Evolutionary conservation across 1,140 invertebrate species (phyloP).

Genomic region (Phocides pigmalion): DNA sequence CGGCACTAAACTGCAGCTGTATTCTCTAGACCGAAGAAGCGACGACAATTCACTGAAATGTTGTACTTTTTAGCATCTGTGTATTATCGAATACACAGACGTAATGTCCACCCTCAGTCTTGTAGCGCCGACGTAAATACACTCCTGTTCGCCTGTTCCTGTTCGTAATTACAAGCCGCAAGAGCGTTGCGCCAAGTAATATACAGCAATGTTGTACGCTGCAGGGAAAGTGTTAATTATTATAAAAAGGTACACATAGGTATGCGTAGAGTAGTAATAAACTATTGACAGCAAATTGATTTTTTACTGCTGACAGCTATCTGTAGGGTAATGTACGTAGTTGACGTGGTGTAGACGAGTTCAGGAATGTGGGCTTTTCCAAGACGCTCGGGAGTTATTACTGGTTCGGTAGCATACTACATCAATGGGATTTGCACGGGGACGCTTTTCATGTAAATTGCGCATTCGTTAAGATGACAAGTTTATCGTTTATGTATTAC

Average conservation of each 20-base stretch:
- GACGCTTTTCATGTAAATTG: neutral
- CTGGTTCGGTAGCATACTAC: conserved; percentile 20
- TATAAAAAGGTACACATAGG: conserved; percentile 11
- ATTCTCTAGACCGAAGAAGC: too few species aligned
- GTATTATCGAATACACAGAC: too few species aligned
- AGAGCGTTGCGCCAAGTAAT: too few species aligned
- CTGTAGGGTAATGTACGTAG: conserved; percentile 10
- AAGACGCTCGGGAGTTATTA: conserved; percentile 23
- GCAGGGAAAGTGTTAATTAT: too few species aligned
- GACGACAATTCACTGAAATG: too few species aligned
- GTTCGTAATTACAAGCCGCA: too few species aligned
- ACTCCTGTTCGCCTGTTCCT: too few species aligned
- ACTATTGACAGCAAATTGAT: conserved; percentile 26
- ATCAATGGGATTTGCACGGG: conserved; percentile 19
- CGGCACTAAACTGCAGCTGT: too few species aligned
- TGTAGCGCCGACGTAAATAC: too few species aligned
- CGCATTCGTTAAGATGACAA: neutral
- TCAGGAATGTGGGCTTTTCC: conserved; percentile 26
- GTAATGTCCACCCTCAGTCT: too few species aligned
- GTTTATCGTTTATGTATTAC: neutral
- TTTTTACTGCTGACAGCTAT: conserved; percentile 24
- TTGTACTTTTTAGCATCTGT: too few species aligned
- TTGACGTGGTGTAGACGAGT: conserved; percentile 18
- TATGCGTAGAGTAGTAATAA: conserved; percentile 13
- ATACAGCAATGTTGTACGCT: too few species aligned